Evolutionary conservation across 2,888 invertebrate species (phyloP).

Genomic region (Acrobasis suavella): DNA sequence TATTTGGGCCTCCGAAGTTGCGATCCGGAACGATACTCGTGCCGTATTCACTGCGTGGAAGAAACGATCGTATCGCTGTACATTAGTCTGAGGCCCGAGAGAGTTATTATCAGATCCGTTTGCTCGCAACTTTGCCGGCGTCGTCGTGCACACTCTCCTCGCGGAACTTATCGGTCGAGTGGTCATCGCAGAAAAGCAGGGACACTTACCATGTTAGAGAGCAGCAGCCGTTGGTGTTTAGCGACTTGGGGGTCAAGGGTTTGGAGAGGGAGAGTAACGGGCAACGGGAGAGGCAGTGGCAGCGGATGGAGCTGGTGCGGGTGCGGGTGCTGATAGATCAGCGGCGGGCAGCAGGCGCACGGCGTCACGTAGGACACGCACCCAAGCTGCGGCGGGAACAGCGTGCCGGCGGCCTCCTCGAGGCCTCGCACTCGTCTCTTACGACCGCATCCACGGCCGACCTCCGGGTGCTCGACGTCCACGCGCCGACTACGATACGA

Average conservation of each 20-base stretch:
- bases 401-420: conserved; percentile 81
- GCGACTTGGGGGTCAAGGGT: conserved; percentile 76
- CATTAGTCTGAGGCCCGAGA: conserved; percentile 55
- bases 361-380: conserved; percentile 81
- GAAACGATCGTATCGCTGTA: conserved; percentile 55
- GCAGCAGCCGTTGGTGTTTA: conserved; percentile 80
- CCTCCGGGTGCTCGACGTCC: conserved; percentile 68
- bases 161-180: conserved; percentile 49
- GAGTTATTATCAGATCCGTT: conserved; percentile 68
- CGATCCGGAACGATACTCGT: conserved; percentile 45
- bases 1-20: conserved; percentile 50
- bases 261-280: conserved; percentile 75
- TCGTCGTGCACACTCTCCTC: conserved; percentile 46
- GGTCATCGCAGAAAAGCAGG: conserved; percentile 43
- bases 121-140: conserved; percentile 56
- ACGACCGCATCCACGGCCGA: conserved; percentile 80
- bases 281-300: conserved; percentile 74
- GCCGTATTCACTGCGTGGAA: conserved; percentile 42
- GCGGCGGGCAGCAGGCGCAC: conserved; percentile 78
- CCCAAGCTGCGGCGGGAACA: conserved; percentile 82
- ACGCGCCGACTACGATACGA: conserved; percentile 58
- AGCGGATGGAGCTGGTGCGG: conserved; percentile 65
- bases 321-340: conserved; percentile 74
- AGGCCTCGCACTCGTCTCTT: conserved; percentile 77
- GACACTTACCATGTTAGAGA: conserved; percentile 81